Evolutionary conservation across 2,113 vertebrate species (phyloP), one percentile per base, ranked within the genome.

Genomic region (Melozone crissalis): DNA sequence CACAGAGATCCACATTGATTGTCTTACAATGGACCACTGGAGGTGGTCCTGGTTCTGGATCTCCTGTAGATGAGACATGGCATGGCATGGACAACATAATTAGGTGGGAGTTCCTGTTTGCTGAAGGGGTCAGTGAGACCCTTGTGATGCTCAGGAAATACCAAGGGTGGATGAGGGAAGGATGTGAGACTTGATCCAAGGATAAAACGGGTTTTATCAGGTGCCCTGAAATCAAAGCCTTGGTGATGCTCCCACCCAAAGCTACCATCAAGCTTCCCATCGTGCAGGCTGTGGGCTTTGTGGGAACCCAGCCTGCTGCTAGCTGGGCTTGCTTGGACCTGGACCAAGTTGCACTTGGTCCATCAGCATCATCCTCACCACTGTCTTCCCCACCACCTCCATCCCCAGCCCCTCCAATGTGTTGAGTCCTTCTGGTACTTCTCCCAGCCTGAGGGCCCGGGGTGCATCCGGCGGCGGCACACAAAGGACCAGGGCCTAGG

Each of bases 401-500:
- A 74, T 83, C 58, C 57, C 59, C 52, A 66, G 8, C 30, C 24
- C 18, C 28, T 71, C 41, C 55, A 55, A 2, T 1, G 9, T 54
- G 28, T 31, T 68, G 67, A 91, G 51, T 58, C 54, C 9, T 89
- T 65, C 67, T 74, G 59, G 14, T 65, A 15, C 67, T 65, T 78
- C 47, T 57, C 28, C 39, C 30, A 71, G 26, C 47, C 49, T 51
- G 65, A 90, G 67, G 28, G 83, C 81, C 84, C 4, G 1, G 41
- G 47, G 52, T 93, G 63, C 4, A 1, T 46, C 35, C 0, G 0
- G 17, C 2, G 0, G 23, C 3, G 0, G 75, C 14, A 2, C 61
- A 9, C 68, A 79, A 55, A 75, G 88, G 83, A 87, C 35, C 0
- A 0, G 4, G 55, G 75, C 30, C 75, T 19, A 1, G 78, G 74